These are phyloP conservation scores for Pseudomyrmex gracilis DNA, from an alignment of 1,140 invertebrate species.

Conservation along the genomic window DNA sequence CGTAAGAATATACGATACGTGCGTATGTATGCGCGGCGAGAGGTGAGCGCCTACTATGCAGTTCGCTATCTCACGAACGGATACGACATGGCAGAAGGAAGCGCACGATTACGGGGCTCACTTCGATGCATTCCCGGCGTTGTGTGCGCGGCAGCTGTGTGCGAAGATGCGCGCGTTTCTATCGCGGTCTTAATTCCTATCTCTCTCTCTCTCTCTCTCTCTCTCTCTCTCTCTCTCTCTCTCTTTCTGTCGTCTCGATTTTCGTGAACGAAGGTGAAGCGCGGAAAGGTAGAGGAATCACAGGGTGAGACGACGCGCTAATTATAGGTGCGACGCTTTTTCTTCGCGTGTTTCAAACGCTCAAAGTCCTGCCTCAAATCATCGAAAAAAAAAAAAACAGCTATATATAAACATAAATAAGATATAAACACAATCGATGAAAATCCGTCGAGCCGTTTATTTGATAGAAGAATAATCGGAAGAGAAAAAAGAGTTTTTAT, in stretches of 20 bases:
- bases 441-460: neutral
- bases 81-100: conserved; percentile 80
- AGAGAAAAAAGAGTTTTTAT: too few relatives aligned
- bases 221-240: conserved; percentile 53
- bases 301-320: conserved; percentile 54
- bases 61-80: conserved; percentile 74
- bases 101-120: conserved; percentile 78
- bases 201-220: conserved; percentile 51
- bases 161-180: conserved; percentile 34
- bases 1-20: conserved; percentile 75
- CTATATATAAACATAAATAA: too few relatives aligned
- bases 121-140: conserved; percentile 73
- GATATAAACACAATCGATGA: neutral
- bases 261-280: neutral
- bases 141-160: conserved; percentile 60
- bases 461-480: too few relatives aligned
- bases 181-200: conserved; percentile 61
- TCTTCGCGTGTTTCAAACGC: conserved; percentile 39
- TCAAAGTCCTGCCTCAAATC: neutral
- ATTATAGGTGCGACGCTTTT: conserved; percentile 68
- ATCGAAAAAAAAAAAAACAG: neutral
- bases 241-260: conserved; percentile 61
- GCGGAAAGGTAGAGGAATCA: neutral
- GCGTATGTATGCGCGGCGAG: conserved; percentile 55
- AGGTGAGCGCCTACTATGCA: conserved; percentile 72